phyloP scores from a whole-genome alignment of 1,140 invertebrate species.

The Conopomorpha cramerella region DNA sequence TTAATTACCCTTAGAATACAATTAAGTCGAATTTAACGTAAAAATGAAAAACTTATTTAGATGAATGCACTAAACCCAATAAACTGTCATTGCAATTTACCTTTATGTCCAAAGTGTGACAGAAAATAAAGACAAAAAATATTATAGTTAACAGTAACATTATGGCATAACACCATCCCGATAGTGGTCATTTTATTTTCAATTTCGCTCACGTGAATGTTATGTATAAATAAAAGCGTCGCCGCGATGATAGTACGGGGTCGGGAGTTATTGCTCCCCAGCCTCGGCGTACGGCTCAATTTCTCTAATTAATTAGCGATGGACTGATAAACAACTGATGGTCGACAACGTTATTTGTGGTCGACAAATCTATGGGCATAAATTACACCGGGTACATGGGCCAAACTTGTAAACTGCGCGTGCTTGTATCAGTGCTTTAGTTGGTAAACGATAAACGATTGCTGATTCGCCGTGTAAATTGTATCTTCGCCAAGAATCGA shows the following conservation, averaged over 20 bases:
- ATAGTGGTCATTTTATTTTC: conserved; percentile 32
- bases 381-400: conserved; percentile 51
- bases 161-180: conserved; percentile 15
- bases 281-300: conserved; percentile 45
- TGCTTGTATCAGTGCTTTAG: conserved; percentile 30
- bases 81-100: too few relatives aligned
- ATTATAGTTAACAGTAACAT: too few relatives aligned
- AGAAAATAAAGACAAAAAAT: too few relatives aligned
- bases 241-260: conserved; percentile 54
- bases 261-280: conserved; percentile 57
- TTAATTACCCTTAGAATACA: too few relatives aligned
- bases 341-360: conserved; percentile 60
- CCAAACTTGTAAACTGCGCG: conserved; percentile 49
- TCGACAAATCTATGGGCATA: conserved; percentile 57
- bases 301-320: conserved; percentile 61
- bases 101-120: too few relatives aligned
- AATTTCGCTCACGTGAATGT: conserved; percentile 56
- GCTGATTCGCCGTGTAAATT: too few relatives aligned
- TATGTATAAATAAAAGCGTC: conserved; percentile 54
- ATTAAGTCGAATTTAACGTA: too few relatives aligned
- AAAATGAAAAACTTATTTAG: too few relatives aligned
- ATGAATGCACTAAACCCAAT: too few relatives aligned
- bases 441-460: too few relatives aligned
- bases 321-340: conserved; percentile 38
- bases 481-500: too few relatives aligned